A percentile compares a stretch with the other conserved stretches of the same genome.
phyloP scores from a whole-genome alignment of 2,113 vertebrate genomes.

The Myrmecophaga tridactyla region DNA sequence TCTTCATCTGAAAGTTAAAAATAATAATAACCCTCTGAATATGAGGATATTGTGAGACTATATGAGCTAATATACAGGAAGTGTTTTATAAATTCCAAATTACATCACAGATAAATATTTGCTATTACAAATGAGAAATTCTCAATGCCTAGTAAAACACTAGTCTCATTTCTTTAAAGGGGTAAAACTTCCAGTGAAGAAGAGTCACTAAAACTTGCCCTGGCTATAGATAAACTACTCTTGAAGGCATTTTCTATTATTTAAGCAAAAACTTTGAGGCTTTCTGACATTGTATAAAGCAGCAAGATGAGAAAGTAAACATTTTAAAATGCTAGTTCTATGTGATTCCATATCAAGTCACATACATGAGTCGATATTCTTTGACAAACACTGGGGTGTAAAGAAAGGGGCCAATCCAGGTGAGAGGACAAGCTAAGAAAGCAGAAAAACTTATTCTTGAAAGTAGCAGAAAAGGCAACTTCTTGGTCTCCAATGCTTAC shows the following conservation, averaged over 20 bases:
- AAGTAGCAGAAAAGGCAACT: neutral
- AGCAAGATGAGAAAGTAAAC: neutral
- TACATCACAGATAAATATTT: slow-evolving; percentile 13
- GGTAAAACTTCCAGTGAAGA: neutral
- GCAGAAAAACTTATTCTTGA: neutral
- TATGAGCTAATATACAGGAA: neutral
- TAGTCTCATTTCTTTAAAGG: neutral
- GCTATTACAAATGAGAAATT: neutral
- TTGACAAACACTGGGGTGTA: neutral
- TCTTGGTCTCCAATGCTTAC: neutral
- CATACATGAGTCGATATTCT: neutral
- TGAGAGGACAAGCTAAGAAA: neutral
- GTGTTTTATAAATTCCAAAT: neutral
- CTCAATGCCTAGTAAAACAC: neutral
- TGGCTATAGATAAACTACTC: neutral
- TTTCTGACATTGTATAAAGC: neutral
- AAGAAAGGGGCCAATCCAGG: neutral
- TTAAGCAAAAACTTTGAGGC: neutral
- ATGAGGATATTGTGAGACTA: neutral
- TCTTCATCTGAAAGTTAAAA: neutral
- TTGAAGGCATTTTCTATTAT: neutral
- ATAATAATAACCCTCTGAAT: neutral
- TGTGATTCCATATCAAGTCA: neutral
- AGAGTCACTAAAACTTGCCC: neutral
- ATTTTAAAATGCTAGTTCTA: neutral